These are phyloP conservation scores for Calephelis perditalis DNA, from an alignment of 2,888 invertebrate genomes.

Conservation along the genomic window DNA sequence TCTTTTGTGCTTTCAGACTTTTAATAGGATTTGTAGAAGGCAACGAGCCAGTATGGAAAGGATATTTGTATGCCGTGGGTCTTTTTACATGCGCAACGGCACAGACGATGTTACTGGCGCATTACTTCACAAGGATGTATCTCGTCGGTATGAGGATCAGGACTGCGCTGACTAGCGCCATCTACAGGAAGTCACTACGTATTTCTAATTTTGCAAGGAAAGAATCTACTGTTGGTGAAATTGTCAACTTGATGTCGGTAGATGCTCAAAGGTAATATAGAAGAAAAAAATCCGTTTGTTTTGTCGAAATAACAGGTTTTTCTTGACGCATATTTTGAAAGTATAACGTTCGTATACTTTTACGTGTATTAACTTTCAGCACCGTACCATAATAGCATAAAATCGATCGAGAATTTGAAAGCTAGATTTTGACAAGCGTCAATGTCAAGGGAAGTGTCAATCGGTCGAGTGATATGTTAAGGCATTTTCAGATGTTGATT, in stretches of 20 bases:
- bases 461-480: too few species aligned
- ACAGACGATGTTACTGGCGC: constrained; percentile 91
- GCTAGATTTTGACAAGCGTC: too few species aligned
- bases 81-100: constrained; percentile 86
- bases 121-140: constrained; percentile 95
- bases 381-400: too few species aligned
- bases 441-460: too few species aligned
- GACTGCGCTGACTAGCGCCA: constrained; percentile 92
- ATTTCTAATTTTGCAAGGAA: constrained; percentile 89
- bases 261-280: constrained; percentile 85
- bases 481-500: too few species aligned
- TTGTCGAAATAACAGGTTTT: not conserved
- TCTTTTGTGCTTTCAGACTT: constrained; percentile 68
- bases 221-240: constrained; percentile 93
- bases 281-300: too few species aligned
- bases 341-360: too few species aligned
- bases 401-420: too few species aligned
- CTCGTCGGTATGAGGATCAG: constrained; percentile 93
- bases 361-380: too few species aligned
- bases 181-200: constrained; percentile 90
- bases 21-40: constrained; percentile 84
- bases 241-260: constrained; percentile 94
- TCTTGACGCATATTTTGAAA: not conserved
- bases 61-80: constrained; percentile 87
- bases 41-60: constrained; percentile 87